phyloP scores from a whole-genome alignment of 2,113 vertebrate genomes.

The Eptesicus fuscus region DNA sequence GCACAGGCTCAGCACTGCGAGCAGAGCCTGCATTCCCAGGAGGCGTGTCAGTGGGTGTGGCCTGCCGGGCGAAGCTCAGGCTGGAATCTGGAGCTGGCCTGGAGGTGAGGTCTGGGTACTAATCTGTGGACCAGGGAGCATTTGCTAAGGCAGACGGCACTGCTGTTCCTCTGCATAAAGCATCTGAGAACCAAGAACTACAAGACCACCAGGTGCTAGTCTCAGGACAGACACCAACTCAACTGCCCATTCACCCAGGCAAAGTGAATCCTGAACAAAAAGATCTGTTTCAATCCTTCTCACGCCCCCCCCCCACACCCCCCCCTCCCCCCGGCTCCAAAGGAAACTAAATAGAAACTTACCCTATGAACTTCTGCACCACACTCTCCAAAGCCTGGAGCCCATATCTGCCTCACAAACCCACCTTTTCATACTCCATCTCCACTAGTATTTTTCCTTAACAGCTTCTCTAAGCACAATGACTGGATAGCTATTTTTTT shows the following conservation, averaged over 20 bases:
- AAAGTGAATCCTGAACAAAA: neutral
- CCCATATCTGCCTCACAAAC: neutral
- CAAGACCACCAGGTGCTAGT: rapidly evolving
- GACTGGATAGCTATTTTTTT: no score
- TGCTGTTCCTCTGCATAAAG: neutral
- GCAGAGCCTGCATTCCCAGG: neutral
- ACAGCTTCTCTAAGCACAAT: neutral
- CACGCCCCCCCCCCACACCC: no score
- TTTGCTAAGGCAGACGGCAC: neutral
- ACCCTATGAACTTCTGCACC: neutral
- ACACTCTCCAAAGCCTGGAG: neutral
- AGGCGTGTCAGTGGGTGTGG: rapidly evolving
- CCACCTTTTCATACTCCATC: neutral
- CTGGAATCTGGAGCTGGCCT: neutral
- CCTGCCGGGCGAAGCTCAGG: neutral
- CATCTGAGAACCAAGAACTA: neutral
- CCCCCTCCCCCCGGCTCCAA: no score
- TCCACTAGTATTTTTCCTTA: neutral
- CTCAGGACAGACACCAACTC: neutral
- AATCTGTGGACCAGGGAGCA: neutral
- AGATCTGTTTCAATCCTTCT: neutral
- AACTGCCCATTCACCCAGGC: rapidly evolving
- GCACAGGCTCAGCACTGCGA: neutral
- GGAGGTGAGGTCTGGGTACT: neutral
- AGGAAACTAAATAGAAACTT: neutral